Percentiles rank a stretch among this genome's conserved stretches.
Conservation (phyloP, 1,140 invertebrate genomes). For the Ceratitis capitata region DNA sequence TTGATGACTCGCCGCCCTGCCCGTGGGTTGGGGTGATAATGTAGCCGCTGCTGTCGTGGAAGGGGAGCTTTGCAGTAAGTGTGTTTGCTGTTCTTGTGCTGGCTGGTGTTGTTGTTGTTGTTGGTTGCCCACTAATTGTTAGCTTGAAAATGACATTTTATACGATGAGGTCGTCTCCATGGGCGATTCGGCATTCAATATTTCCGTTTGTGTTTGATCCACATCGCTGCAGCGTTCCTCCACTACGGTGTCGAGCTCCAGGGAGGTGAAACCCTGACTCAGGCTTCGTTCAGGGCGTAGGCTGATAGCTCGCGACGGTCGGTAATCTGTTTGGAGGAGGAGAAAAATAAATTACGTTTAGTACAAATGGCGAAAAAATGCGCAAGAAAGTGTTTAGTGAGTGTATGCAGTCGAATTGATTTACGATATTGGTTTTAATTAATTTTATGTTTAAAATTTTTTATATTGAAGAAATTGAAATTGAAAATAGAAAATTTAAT, state of each 20-base stretch:
- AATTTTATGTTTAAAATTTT: background rate
- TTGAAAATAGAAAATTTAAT: no score
- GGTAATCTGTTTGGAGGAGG: constrained; percentile 60
- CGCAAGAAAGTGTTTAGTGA: background rate
- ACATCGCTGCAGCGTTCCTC: constrained; percentile 80
- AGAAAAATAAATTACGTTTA: background rate
- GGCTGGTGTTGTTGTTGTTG: constrained; percentile 42
- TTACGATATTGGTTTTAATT: constrained; percentile 1
- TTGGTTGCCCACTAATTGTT: constrained; percentile 54
- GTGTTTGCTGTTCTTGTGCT: constrained; percentile 37
- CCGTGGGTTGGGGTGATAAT: background rate
- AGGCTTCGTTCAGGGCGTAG: constrained; percentile 73
- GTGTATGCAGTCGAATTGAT: background rate
- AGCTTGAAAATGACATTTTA: constrained; percentile 63
- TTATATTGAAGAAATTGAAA: background rate
- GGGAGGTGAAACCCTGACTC: constrained; percentile 74
- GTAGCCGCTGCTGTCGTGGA: constrained; percentile 32
- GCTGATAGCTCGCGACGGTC: constrained; percentile 72
- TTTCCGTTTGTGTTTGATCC: constrained; percentile 71
- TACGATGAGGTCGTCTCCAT: constrained; percentile 59
- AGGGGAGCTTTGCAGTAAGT: constrained; percentile 10
- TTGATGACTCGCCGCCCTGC: background rate
- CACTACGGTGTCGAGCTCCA: constrained; percentile 82
- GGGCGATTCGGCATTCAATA: constrained; percentile 60
- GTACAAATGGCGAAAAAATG: no score